Percentiles rank a stretch among this genome's conserved stretches.
These are phyloP conservation scores for Poeciliopsis turrubarensis DNA, from an alignment of 2,113 vertebrate genomes.

Conservation along the genomic window DNA sequence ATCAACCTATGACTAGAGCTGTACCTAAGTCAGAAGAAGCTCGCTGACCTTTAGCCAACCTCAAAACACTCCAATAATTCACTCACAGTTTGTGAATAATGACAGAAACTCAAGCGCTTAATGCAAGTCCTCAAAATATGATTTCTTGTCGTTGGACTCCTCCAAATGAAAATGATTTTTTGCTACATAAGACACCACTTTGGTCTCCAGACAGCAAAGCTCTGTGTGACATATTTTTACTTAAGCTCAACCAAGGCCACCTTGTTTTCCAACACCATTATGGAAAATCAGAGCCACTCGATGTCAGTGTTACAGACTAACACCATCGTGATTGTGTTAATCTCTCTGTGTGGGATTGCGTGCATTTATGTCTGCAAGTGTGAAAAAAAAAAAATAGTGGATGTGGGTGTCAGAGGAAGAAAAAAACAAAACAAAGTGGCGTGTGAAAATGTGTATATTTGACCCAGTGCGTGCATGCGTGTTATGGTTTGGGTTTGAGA, in stretches of 20 bases:
- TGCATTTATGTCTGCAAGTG: conserved; percentile 39
- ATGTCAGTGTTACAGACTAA: conserved; percentile 25
- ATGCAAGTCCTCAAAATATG: conserved; percentile 11
- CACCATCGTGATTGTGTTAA: conserved; percentile 24
- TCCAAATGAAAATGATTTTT: conserved; percentile 18
- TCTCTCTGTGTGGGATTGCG: conserved; percentile 12
- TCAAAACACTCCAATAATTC: not conserved
- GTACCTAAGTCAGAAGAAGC: not conserved
- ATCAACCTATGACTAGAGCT: not conserved
- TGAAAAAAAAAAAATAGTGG: conserved; percentile 44
- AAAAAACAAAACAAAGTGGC: conserved; percentile 33
- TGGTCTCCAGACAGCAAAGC: conserved; percentile 30
- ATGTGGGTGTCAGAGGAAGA: conserved; percentile 43
- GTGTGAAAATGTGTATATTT: conserved; percentile 58
- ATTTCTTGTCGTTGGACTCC: conserved; percentile 18
- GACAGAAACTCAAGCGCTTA: not conserved
- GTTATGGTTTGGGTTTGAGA: conserved; percentile 56
- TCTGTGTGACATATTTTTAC: conserved; percentile 62
- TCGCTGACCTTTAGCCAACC: not conserved
- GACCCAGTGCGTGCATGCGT: conserved; percentile 44
- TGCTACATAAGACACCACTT: conserved; percentile 41
- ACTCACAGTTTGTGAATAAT: not conserved
- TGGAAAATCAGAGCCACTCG: conserved; percentile 38
- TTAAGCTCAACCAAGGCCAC: conserved; percentile 56
- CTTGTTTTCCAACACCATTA: conserved; percentile 47